phyloP scores from a whole-genome alignment of 2,113 vertebrate species.

The Seriola rivoliana region DNA sequence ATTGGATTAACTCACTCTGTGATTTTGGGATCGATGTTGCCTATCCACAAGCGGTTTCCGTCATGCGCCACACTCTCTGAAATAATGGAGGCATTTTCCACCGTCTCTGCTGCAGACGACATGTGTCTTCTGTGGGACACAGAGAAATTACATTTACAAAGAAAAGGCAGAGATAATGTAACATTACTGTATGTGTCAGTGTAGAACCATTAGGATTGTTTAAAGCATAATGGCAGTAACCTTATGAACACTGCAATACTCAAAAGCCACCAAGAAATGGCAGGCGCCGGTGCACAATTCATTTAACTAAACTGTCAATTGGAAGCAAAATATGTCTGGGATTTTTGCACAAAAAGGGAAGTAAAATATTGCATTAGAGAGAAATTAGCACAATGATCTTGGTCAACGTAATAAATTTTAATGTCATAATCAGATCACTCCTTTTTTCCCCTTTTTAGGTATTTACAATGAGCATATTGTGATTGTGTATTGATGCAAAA shows the following conservation, averaged over 20 bases:
- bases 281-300: not conserved
- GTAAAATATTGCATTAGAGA: not conserved
- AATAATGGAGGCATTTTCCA: conserved; percentile 96
- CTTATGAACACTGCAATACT: not conserved
- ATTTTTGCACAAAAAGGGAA: too few species aligned
- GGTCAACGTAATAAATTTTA: not conserved
- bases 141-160: not conserved
- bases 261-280: not conserved
- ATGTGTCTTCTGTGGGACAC: conserved; percentile 80
- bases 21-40: conserved; percentile 97
- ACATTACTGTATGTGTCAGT: not conserved
- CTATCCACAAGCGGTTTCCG: conserved; percentile 96
- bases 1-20: conserved; percentile 90
- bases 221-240: too few species aligned
- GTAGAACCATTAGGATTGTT: not conserved
- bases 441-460: not conserved
- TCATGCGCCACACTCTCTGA: conserved; percentile 93
- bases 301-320: not conserved
- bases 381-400: not conserved
- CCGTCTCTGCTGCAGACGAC: conserved; percentile 89
- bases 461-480: not conserved
- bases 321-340: too few species aligned
- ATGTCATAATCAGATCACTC: not conserved
- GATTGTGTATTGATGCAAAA: not conserved
- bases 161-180: not conserved